Base-by-base conservation (phyloP, 2,888 invertebrate genomes). In the Baronia brevicornis region DNA sequence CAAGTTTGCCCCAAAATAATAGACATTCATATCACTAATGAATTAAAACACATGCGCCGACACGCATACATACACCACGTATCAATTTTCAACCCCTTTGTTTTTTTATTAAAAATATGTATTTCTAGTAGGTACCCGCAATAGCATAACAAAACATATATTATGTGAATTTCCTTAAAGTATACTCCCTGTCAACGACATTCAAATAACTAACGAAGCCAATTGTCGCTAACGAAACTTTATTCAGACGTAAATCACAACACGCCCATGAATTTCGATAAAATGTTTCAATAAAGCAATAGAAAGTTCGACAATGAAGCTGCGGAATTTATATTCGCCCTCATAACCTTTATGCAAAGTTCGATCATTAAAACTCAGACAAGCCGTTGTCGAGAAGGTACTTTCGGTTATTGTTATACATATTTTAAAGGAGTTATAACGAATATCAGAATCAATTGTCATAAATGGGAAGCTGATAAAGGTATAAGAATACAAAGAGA, bases 231-330 rank as follows among this genome's bases (percentile, higher is more conserved):
- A 48, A 44, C 41, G 15, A 15, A 54, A 51, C 56, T 54, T 42
- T 50, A 52, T 50, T 34, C 42, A 37, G 47, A 51, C 46, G 49
- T 51, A 46, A 41, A 43, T 48, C 47, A 42, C 8, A 15, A 33
- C 11, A 7, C 4, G 6, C 5, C 8, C 6, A 9, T 7, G 12
- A 21, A 11, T 26, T 15, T 21, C 10, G 22, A 22, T 17, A 5
- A 8, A 22, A 33, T 22, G 15, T 13, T 36, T 36, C 21, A 22
- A 25, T 37, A 50, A 51, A 52, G 50, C 44, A 50, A 47, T 55
- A 51, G 58, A 62, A 68, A 63, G 60, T 55, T 56, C 14, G 36
- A 37, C 39, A 44, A 53, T 63, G 58, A 63, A 59, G 58, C 56
- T 42, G 49, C 58, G 47, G 44, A 58, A 55, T 44, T 43, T 48